Percentiles rank a stretch among this genome's conserved stretches.
These are phyloP conservation scores for Papilio helenus DNA, from an alignment of 1,140 invertebrate genomes.

Conservation along the genomic window DNA sequence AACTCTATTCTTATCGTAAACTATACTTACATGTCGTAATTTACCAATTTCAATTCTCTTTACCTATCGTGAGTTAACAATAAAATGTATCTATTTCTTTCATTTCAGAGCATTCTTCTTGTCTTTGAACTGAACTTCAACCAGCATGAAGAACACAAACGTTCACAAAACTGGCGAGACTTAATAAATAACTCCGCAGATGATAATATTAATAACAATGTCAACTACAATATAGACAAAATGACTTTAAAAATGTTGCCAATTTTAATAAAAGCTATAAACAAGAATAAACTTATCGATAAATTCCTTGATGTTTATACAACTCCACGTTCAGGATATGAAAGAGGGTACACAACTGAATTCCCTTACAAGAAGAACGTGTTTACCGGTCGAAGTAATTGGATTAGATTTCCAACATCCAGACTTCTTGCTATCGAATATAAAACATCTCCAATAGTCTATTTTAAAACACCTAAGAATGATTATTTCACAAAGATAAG, in stretches of 20 bases:
- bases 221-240: slow-evolving; percentile 58
- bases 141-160: slow-evolving; percentile 45
- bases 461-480: slow-evolving; percentile 59
- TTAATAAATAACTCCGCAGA: slow-evolving; percentile 60
- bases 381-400: slow-evolving; percentile 59
- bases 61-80: slow-evolving; percentile 4
- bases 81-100: slow-evolving; percentile 39
- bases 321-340: slow-evolving; percentile 48
- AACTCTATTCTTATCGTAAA: neutral
- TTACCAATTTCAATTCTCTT: neutral
- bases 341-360: slow-evolving; percentile 50
- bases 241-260: slow-evolving; percentile 64
- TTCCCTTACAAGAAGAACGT: slow-evolving; percentile 51
- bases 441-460: slow-evolving; percentile 62
- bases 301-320: slow-evolving; percentile 56
- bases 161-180: slow-evolving; percentile 57
- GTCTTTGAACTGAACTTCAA: slow-evolving; percentile 64
- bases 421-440: slow-evolving; percentile 63
- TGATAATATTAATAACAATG: slow-evolving; percentile 50
- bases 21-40: neutral
- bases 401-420: slow-evolving; percentile 59
- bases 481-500: slow-evolving; percentile 65
- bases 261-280: slow-evolving; percentile 64
- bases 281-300: slow-evolving; percentile 58
- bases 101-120: slow-evolving; percentile 66